phyloP scores from a whole-genome alignment of 1,140 invertebrate genomes.

The Holotrichia oblita region DNA sequence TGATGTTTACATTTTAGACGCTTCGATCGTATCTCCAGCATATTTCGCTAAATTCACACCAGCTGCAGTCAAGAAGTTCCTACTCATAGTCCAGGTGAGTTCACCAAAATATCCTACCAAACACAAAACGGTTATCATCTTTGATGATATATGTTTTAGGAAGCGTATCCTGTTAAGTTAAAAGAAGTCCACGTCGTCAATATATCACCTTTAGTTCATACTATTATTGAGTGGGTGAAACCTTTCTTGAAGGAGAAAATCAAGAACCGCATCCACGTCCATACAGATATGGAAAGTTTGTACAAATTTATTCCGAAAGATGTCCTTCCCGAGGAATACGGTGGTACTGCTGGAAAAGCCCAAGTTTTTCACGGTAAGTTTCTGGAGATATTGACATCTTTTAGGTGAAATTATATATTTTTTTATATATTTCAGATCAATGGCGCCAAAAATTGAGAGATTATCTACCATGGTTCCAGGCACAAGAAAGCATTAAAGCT shows the following conservation, averaged over 20 bases:
- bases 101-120: too few relatives aligned
- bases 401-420: background rate
- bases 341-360: slow-evolving; percentile 76
- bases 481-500: slow-evolving; percentile 75
- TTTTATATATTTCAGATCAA: slow-evolving; percentile 64
- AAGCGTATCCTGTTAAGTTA: slow-evolving; percentile 86
- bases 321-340: slow-evolving; percentile 82
- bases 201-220: slow-evolving; percentile 81
- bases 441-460: slow-evolving; percentile 79
- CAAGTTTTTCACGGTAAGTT: slow-evolving; percentile 72
- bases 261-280: slow-evolving; percentile 80
- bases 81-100: slow-evolving; percentile 76
- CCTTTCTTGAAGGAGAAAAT: slow-evolving; percentile 89
- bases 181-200: slow-evolving; percentile 89
- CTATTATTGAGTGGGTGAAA: slow-evolving; percentile 83
- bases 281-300: slow-evolving; percentile 73
- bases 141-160: slow-evolving; percentile 61
- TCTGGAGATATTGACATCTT: background rate
- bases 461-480: slow-evolving; percentile 78
- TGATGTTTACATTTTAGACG: slow-evolving; percentile 83
- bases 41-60: slow-evolving; percentile 83
- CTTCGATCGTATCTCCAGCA: slow-evolving; percentile 74
- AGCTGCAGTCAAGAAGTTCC: slow-evolving; percentile 79
- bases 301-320: slow-evolving; percentile 81
- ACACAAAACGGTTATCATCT: too few relatives aligned